Conservation (phyloP, 2,888 invertebrate genomes). For the Nemoura dubitans region DNA sequence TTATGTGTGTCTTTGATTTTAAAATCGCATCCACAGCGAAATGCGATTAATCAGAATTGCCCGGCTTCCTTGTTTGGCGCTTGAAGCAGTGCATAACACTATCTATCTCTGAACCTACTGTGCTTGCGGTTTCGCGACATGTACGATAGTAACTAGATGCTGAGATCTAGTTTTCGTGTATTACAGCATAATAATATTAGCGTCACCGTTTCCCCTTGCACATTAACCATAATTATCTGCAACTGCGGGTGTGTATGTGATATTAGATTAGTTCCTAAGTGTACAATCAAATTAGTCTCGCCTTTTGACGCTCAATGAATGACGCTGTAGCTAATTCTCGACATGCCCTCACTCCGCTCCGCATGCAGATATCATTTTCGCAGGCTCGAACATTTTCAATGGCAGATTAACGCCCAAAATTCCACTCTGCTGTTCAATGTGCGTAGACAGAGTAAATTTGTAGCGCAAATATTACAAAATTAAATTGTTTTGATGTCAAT, state of each 20-base stretch:
- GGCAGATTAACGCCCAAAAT: no score
- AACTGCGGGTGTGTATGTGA: neutral
- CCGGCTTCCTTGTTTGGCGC: neutral
- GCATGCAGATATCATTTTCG: neutral
- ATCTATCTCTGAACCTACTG: neutral
- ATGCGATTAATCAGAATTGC: neutral
- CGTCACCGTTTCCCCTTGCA: neutral
- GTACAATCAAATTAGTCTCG: slow-evolving; percentile 18
- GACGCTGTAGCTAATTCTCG: neutral
- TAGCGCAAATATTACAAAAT: neutral
- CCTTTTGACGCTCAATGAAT: slow-evolving; percentile 14
- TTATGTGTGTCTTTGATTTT: neutral
- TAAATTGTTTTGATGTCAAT: neutral
- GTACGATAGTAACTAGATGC: neutral
- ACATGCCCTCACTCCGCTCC: neutral
- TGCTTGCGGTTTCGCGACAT: neutral
- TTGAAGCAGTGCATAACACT: neutral
- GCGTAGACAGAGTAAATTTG: no score
- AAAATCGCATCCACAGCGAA: neutral
- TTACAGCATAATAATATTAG: neutral
- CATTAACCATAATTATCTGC: slow-evolving; percentile 13
- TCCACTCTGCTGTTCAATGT: no score
- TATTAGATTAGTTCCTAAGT: slow-evolving; percentile 16
- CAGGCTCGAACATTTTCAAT: neutral
- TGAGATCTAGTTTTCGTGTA: slow-evolving; percentile 7